These are phyloP conservation scores for Cancer borealis DNA, from an alignment of 2,888 invertebrate genomes.

Conservation along the genomic window DNA sequence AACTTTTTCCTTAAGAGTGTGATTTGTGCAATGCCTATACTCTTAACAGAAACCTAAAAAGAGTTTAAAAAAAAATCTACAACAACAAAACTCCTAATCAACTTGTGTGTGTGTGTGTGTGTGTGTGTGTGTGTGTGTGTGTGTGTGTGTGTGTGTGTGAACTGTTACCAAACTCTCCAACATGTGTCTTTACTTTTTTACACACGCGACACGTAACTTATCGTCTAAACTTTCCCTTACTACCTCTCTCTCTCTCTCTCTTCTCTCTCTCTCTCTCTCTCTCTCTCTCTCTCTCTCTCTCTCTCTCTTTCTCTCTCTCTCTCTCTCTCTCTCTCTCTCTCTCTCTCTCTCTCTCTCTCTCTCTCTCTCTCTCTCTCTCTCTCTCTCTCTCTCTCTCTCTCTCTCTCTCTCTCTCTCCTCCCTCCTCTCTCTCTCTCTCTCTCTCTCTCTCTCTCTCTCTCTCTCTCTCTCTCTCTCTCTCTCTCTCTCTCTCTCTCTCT, in stretches of 20 bases:
- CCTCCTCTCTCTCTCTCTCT: background rate
- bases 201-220: background rate
- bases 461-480: background rate
- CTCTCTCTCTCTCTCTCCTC: background rate
- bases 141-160: slow-evolving; percentile 19
- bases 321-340: background rate
- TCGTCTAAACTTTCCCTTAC: background rate
- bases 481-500: background rate
- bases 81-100: background rate
- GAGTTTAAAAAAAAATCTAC: background rate
- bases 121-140: slow-evolving; percentile 12
- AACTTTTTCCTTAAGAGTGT: too few relatives aligned
- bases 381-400: background rate
- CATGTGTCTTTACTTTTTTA: background rate
- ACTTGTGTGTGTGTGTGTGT: too few relatives aligned
- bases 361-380: background rate
- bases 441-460: background rate
- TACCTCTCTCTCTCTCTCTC: background rate
- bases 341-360: background rate
- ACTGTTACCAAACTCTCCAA: background rate
- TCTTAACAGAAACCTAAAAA: too few relatives aligned
- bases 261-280: background rate
- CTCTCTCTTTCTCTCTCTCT: background rate
- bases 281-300: background rate
- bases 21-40: background rate